phyloP scores from a whole-genome alignment of 2,113 vertebrate species.

The Lepidiolamprologus cunningtoni region DNA sequence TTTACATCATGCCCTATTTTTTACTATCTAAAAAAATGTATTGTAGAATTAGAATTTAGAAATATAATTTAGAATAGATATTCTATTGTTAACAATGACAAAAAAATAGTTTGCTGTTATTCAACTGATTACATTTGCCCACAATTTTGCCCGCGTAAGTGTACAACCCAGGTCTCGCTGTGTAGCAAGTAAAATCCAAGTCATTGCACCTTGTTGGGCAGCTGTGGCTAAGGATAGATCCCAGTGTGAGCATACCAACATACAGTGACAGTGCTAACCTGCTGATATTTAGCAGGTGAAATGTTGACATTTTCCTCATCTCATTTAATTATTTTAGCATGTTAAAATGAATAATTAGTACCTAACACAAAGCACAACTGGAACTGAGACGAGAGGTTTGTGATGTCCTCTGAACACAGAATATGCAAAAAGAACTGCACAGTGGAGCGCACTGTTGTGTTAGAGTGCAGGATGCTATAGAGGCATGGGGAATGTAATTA shows the following conservation, averaged over 20 bases:
- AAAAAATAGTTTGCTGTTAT: not conserved
- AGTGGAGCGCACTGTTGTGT: not conserved
- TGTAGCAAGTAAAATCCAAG: not conserved
- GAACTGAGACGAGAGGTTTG: not conserved
- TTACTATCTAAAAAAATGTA: not conserved
- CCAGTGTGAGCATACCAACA: not conserved
- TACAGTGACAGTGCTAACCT: not conserved
- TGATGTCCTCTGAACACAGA: not conserved
- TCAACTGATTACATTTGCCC: not conserved
- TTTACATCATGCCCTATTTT: not conserved
- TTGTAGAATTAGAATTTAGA: not conserved
- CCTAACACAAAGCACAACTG: not conserved
- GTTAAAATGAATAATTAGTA: not conserved
- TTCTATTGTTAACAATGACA: not conserved
- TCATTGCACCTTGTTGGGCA: not conserved
- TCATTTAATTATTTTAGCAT: not conserved
- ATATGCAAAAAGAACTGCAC: not conserved
- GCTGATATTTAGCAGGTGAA: not conserved
- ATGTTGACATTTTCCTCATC: not conserved
- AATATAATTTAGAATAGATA: not conserved
- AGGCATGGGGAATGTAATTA: constrained; percentile 1
- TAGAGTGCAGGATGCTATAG: not conserved
- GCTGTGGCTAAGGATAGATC: not conserved
- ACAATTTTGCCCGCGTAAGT: not conserved
- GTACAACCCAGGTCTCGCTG: not conserved